Evolutionary conservation across 2,888 invertebrate genomes (phyloP), one percentile per base, ranked within the genome.

Genomic region (Tachystola acroxantha): DNA sequence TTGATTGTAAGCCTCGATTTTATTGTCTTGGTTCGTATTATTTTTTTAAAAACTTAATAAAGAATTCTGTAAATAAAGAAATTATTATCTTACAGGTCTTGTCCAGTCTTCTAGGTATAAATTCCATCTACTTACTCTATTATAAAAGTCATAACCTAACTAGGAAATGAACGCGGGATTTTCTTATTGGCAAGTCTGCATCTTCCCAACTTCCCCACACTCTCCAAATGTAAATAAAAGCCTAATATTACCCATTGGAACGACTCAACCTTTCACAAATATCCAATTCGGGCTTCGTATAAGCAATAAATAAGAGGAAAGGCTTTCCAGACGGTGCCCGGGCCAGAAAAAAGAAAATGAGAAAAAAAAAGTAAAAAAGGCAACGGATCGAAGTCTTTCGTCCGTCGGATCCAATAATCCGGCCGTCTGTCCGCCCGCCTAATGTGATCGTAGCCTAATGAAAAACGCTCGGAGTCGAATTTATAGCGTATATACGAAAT

Each of bases 221-320:
- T n/a, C n/a, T n/a, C n/a, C n/a, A n/a, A n/a, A 41, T 33, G 40
- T 53, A 46, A 36, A 28, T 22, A 32, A 66, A 63, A 53, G 56
- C 59, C 60, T 66, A 69, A 76, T 70, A 37, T 74, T 68, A 72
- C 64, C 60, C 67, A 70, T 72, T 57, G 61, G 61, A 75, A 76
- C 70, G 72, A 64, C 64, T 70, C 70, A 73, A 78, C 75, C 78
- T 82, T 75, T 80, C 67, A 76, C 80, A 80, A 84, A 84, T 81
- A 82, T 82, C 82, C 84, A 80, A 84, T 85, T 84, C 80, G 73
- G 71, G 71, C 66, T 76, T 68, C 82, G 84, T 82, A 85, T 84
- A 86, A 84, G 85, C 85, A 85, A 86, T 86, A 86, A 86, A 86
- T 86, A 86, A 84, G 80, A 76, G 84, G 84, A 80, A 85, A 80